phyloP scores from a whole-genome alignment of 2,888 invertebrate genomes.

The Sinotaia quadrata region DNA sequence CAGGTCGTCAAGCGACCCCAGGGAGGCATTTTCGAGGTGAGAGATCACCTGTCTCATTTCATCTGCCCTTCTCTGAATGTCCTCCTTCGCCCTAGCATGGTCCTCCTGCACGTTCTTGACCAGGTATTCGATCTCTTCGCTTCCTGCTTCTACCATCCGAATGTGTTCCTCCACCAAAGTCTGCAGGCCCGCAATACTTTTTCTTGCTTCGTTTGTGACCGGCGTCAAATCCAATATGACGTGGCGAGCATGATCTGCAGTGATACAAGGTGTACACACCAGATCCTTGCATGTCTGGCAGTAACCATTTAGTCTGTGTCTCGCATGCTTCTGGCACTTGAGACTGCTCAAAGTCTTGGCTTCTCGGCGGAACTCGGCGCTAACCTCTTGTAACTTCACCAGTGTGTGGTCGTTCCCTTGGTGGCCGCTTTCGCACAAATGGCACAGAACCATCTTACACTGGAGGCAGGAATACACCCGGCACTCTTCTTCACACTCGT shows the following conservation, averaged over 20 bases:
- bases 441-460: background rate
- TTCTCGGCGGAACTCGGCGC: no score
- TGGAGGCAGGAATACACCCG: background rate
- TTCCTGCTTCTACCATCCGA: background rate
- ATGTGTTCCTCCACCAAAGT: background rate
- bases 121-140: background rate
- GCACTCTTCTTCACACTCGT: background rate
- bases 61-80: conserved; percentile 4
- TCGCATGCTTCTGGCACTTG: conserved; percentile 7
- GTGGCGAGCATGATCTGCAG: background rate
- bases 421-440: conserved; percentile 6
- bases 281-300: conserved; percentile 1
- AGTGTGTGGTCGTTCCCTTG: background rate
- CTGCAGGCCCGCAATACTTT: background rate
- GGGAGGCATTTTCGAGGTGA: background rate
- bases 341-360: background rate
- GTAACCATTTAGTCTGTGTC: background rate
- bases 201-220: background rate
- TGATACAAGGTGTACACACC: background rate
- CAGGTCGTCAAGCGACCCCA: background rate
- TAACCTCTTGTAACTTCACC: background rate
- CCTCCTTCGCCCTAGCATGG: background rate
- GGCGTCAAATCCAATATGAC: background rate
- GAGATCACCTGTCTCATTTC: background rate
- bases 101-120: no score